These are phyloP conservation scores for Condylura cristata DNA, from an alignment of 2,113 vertebrate genomes.

Conservation along the genomic window DNA sequence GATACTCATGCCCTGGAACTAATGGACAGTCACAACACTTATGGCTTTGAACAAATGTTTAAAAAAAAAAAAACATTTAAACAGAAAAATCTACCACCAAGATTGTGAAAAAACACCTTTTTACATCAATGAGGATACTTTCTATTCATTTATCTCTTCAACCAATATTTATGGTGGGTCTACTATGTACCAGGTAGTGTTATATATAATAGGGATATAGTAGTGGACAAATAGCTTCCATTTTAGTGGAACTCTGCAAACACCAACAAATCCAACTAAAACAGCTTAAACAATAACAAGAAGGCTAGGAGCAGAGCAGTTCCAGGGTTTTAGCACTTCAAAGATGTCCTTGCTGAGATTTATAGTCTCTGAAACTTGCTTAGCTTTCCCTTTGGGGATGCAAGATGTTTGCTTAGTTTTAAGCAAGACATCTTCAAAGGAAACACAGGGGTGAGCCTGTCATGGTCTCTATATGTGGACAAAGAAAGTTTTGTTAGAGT, in stretches of 20 bases:
- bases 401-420: slow-evolving; percentile 39
- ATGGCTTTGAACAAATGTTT: background rate
- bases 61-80: background rate
- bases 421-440: slow-evolving; percentile 34
- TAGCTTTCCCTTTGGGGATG: background rate
- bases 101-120: background rate
- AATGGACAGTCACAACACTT: background rate
- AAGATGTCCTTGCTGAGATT: background rate
- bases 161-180: background rate
- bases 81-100: background rate
- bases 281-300: background rate
- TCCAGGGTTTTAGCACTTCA: background rate
- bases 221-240: background rate
- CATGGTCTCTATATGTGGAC: background rate
- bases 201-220: background rate
- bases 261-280: background rate
- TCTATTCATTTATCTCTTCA: background rate
- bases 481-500: slow-evolving; percentile 5
- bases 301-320: background rate
- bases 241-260: background rate
- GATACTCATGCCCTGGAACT: background rate
- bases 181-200: background rate
- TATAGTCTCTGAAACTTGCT: background rate
- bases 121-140: background rate
- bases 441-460: background rate